These are phyloP conservation scores for Platanista minor DNA, from an alignment of 2,113 vertebrate species.

Conservation along the genomic window DNA sequence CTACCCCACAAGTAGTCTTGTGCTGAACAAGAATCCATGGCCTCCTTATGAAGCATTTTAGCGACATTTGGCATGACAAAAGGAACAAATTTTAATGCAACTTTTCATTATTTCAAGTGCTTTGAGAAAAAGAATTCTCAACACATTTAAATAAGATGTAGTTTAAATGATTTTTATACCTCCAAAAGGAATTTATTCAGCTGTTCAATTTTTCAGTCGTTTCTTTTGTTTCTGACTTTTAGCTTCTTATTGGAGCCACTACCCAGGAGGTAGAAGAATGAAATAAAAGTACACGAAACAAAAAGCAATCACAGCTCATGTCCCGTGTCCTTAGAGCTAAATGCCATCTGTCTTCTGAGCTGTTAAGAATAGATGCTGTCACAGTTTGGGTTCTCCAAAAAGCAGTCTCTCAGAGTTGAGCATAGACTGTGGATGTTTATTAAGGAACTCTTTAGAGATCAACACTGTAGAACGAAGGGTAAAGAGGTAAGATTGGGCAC, in stretches of 20 bases:
- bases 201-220: neutral
- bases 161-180: neutral
- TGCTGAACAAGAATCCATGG: neutral
- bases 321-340: neutral
- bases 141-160: neutral
- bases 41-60: neutral
- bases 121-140: neutral
- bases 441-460: neutral
- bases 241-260: neutral
- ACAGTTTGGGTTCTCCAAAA: neutral
- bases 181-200: neutral
- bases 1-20: neutral
- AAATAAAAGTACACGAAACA: neutral
- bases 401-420: neutral
- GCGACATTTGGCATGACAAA: neutral
- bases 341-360: neutral
- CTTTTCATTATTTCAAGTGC: neutral
- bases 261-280: neutral
- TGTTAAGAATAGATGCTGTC: neutral
- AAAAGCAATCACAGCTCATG: neutral
- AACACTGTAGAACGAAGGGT: neutral
- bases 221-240: neutral
- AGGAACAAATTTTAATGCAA: neutral
- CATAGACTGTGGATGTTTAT: neutral
- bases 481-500: neutral